Conservation (phyloP, 2,113 vertebrate genomes). For the Natator depressus region DNA sequence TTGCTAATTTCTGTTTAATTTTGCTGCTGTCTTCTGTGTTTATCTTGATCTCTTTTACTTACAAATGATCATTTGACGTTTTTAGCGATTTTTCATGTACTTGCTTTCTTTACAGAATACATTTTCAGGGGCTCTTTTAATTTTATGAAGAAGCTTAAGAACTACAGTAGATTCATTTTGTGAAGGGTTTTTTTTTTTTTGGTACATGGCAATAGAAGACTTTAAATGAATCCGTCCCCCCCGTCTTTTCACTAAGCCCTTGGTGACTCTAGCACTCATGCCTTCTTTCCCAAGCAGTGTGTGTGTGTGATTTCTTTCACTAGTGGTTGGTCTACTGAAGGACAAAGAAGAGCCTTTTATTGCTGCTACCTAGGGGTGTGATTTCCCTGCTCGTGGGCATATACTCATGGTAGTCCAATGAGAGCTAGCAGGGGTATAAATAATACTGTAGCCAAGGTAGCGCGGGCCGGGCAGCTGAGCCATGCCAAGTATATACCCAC, state of each 20-base stretch:
- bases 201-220: background rate
- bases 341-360: background rate
- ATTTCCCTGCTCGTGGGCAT: background rate
- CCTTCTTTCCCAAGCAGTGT: background rate
- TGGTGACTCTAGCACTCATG: background rate
- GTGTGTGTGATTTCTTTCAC: rapidly evolving
- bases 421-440: background rate
- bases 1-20: background rate
- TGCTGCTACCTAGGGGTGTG: background rate
- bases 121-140: background rate
- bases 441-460: background rate
- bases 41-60: background rate
- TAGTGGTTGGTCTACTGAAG: background rate
- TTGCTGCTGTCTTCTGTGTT: background rate
- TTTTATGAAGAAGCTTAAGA: background rate
- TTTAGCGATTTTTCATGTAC: background rate
- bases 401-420: background rate
- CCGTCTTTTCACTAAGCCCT: background rate
- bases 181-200: background rate
- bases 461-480: too few relatives aligned
- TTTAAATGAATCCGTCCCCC: background rate
- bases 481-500: background rate
- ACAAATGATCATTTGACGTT: background rate
- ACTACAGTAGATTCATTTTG: rapidly evolving
- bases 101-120: background rate